Conservation (phyloP, 2,888 invertebrate species). For the Drosophila pseudotalamancana region DNA sequence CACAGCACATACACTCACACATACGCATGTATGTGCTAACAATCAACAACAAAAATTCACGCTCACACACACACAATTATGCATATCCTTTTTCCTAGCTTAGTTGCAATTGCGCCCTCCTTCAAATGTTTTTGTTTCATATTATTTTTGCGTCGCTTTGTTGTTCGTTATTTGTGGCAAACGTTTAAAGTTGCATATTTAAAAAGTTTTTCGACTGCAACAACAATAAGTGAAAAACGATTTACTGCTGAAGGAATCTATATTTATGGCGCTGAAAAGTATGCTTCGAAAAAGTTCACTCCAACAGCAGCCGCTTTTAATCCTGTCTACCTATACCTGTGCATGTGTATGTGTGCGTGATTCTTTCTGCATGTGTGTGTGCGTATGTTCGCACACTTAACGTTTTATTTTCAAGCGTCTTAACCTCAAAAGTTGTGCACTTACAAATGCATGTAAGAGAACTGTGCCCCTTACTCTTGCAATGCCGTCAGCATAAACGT, state of each 20-base stretch:
- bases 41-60: slow-evolving; percentile 10
- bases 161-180: slow-evolving; percentile 31
- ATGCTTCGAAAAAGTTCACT: slow-evolving; percentile 47
- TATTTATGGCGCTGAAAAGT: slow-evolving; percentile 43
- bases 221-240: slow-evolving; percentile 16
- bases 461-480: slow-evolving; percentile 22
- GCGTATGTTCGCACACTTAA: slow-evolving; percentile 14
- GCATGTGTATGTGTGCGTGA: slow-evolving; percentile 2
- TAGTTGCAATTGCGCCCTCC: slow-evolving; percentile 6
- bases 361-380: slow-evolving; percentile 13
- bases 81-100: slow-evolving; percentile 12
- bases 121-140: slow-evolving; percentile 17
- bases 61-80: slow-evolving; percentile 7
- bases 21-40: slow-evolving; percentile 4
- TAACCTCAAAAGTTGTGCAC: slow-evolving; percentile 75
- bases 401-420: slow-evolving; percentile 72
- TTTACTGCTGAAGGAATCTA: slow-evolving; percentile 19
- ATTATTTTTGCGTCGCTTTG: slow-evolving; percentile 42
- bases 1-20: slow-evolving; percentile 34
- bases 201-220: slow-evolving; percentile 30
- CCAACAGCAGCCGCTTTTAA: slow-evolving; percentile 25
- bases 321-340: background rate
- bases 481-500: slow-evolving; percentile 51
- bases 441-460: slow-evolving; percentile 53
- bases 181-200: slow-evolving; percentile 54